A percentile compares a stretch with the other conserved stretches of the same genome.
These are phyloP conservation scores for Nephrotoma appendiculata DNA, from an alignment of 2,888 invertebrate species.

Conservation along the genomic window DNA sequence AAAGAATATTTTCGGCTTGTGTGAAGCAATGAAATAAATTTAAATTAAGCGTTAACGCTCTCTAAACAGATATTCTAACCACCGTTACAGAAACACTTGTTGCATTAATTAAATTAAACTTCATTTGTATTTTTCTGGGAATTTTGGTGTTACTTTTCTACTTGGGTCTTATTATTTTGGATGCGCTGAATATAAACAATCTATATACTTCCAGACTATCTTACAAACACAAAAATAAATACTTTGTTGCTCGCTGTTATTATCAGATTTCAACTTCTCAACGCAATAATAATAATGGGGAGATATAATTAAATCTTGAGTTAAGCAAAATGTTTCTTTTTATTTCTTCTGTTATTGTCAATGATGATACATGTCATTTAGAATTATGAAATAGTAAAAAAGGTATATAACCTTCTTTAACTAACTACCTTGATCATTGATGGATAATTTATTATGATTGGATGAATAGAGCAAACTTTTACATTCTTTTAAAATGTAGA, in stretches of 20 bases:
- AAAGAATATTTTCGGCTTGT: no score
- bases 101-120: no score
- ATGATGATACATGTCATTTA: neutral
- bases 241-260: neutral
- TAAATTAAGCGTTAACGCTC: no score
- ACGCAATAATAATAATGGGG: neutral
- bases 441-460: neutral
- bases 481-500: neutral
- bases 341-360: neutral
- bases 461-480: neutral
- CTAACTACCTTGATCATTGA: neutral
- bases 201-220: neutral
- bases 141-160: no score
- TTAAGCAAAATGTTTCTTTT: neutral
- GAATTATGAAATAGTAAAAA: neutral
- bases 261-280: neutral
- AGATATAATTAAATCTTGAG: neutral
- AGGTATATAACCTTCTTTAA: neutral
- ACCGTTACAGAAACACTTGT: no score
- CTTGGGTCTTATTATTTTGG: no score
- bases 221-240: neutral
- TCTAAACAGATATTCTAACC: no score
- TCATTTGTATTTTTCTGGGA: no score
- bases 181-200: neutral
- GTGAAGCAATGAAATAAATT: no score